Evolutionary conservation across 2,888 invertebrate species (phyloP), one percentile per base, ranked within the genome.

Genomic region (Drosophila mulleri): DNA sequence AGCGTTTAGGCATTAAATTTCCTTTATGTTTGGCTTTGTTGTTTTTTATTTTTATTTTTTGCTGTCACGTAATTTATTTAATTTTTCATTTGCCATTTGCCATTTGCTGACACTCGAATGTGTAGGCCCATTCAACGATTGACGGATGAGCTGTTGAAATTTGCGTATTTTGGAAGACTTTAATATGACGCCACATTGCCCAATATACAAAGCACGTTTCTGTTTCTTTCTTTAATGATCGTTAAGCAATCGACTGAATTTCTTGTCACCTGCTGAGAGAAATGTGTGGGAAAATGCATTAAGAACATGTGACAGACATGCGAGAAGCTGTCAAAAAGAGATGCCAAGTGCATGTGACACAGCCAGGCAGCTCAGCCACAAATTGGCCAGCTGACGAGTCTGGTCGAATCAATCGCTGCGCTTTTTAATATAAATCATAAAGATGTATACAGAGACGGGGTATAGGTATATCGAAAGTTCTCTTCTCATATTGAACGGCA

Each of bases 271-370:
- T 62, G 67, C 26, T 47, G 56, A 47, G 45, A 32, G 44, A 54
- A 41, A 64, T 44, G 50, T 26, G 62, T 59, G 54, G 64, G 52
- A 58, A 64, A 78, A 67, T 65, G 78, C 67, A 75, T 78, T 75
- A 56, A 53, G 45, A 20, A n/a, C 32, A 53, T 57, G 56, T 80
- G 75, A 63, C 65, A 39, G 67, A 58, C 44, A 64, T 73, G 65
- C 59, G 58, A 60, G 72, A 65, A 73, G 68, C 64, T 85, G 88
- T 85, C 80, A 78, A 67, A 82, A 78, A 47, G 18, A 23, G 18
- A 45, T 73, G 78, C 72, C 80, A 72, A 61, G 59, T 53, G 47
- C 60, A 70, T 60, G 58, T 60, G 63, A 23, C 68, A 23, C n/a
- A 12, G 48, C 39, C 42, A 37, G 35, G 37, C 11, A 50, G 26